Evolutionary conservation across 1,140 invertebrate genomes (phyloP).

Genomic region (Drosophila pseudoananassae): DNA sequence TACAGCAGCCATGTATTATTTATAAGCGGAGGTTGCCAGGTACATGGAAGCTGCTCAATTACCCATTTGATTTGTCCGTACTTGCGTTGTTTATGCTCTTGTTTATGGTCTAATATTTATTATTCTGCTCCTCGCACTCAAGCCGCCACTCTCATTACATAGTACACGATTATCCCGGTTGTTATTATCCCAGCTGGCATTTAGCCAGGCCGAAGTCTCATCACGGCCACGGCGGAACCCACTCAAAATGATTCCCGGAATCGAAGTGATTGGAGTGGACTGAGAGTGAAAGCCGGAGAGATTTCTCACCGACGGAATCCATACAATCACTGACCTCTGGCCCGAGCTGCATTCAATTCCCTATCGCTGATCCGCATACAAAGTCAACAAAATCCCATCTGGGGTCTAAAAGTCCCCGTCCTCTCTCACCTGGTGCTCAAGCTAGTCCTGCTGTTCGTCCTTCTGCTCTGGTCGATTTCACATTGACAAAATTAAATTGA

Average conservation of each 20-base stretch:
- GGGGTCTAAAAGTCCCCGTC: not conserved
- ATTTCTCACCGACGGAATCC: constrained; percentile 25
- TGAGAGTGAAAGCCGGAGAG: constrained; percentile 9
- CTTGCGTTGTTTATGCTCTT: constrained; percentile 38
- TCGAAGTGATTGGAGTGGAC: constrained; percentile 8
- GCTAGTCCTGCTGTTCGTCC: constrained; percentile 9
- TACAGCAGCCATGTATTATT: constrained; percentile 68
- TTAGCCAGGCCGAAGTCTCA: constrained; percentile 7
- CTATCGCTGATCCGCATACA: constrained; percentile 57
- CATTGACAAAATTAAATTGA: constrained; percentile 77
- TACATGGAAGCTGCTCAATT: constrained; percentile 49
- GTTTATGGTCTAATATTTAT: constrained; percentile 55
- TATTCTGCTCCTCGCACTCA: constrained; percentile 11
- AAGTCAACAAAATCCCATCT: constrained; percentile 52
- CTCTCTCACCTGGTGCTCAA: constrained; percentile 15
- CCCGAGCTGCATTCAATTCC: constrained; percentile 54
- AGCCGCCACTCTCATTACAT: constrained; percentile 4
- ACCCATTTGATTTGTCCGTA: constrained; percentile 50
- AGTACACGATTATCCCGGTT: constrained; percentile 1
- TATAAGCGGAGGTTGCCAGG: constrained; percentile 45
- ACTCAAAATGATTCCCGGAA: constrained; percentile 12
- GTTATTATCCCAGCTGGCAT: constrained; percentile 25
- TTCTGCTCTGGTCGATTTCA: constrained; percentile 36
- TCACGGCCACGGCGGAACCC: not conserved
- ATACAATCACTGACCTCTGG: constrained; percentile 37